Base-by-base conservation (phyloP, 2,888 invertebrate species). In the Spisula subtruncata region DNA sequence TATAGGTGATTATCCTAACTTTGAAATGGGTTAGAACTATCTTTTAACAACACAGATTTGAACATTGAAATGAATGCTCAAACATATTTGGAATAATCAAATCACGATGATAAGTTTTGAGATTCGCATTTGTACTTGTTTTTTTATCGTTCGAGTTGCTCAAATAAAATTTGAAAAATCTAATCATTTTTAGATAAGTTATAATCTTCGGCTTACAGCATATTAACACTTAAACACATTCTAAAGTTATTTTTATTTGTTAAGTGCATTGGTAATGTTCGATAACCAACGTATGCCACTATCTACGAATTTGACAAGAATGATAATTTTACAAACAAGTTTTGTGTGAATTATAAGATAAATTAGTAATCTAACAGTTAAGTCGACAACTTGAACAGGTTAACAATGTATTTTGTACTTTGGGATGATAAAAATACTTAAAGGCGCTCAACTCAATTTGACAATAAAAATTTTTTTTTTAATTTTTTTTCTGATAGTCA, bases 341-440 rank as follows among this genome's bases (percentile, higher is more conserved):
- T 16, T 66, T n/a, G 60, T 56, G 41, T n/a, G 60, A 66, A 66
- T 25, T 66, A 1, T 66, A 66, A n/a, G 60, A 66, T 66, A 66
- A 66, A 66, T 66, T 66, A 66, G 25, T n/a, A 25, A 10, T 66
- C 25, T 25, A 66, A 25, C 25, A 25, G 60, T 66, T 66, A 66
- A 66, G 60, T 25, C 25, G 25, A 66, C 60, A 66, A 66, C 60
- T 66, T 66, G 12, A 66, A 25, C 25, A 66, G 60, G 25, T 66
- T 66, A 66, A 66, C 60, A 66, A 25, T 66, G 25, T 66, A 25
- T 66, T 66, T 66, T 66, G 25, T 66, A n/a, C 60, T 66, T 25
- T 10, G 60, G 25, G 60, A 66, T 66, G 20, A 25, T n/a, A 25
- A 41, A 5, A 41, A 5, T 41, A 41, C 8, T 41, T 41, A 41